Conservation (phyloP, 2,888 invertebrate genomes). For the Prosapia bicincta region DNA sequence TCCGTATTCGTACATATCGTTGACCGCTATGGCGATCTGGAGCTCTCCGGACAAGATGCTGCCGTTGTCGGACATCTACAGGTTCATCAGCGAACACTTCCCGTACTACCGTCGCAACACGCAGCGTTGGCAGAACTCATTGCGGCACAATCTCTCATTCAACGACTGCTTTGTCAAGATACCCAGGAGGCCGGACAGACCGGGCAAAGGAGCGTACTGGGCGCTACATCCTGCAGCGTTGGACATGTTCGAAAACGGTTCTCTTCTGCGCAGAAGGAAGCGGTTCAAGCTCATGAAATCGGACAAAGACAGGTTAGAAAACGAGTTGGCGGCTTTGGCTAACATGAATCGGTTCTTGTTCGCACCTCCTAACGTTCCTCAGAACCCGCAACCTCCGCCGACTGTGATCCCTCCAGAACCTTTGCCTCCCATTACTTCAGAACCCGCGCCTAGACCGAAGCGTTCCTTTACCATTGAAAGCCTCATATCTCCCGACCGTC, state of each 20-base stretch:
- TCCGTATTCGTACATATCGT: slow-evolving; percentile 97
- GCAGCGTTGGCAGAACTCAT: slow-evolving; percentile 71
- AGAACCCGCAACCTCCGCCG: slow-evolving; percentile 29
- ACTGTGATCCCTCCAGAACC: slow-evolving; percentile 3
- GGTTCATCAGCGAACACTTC: slow-evolving; percentile 89
- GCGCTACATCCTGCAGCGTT: slow-evolving; percentile 74
- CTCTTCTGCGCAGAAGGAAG: slow-evolving; percentile 71
- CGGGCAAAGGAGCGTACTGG: slow-evolving; percentile 85
- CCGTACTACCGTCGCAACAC: slow-evolving; percentile 84
- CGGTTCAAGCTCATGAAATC: slow-evolving; percentile 50
- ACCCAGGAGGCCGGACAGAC: slow-evolving; percentile 71
- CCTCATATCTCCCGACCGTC: slow-evolving; percentile 45
- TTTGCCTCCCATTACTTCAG: slow-evolving; percentile 36
- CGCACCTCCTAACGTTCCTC: slow-evolving; percentile 33
- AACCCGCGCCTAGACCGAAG: slow-evolving; percentile 34
- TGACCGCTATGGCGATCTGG: slow-evolving; percentile 99
- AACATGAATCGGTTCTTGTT: slow-evolving; percentile 34
- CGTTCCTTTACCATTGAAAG: slow-evolving; percentile 42
- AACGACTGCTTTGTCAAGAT: slow-evolving; percentile 96
- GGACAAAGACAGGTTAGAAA: slow-evolving; percentile 36
- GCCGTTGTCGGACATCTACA: slow-evolving; percentile 83
- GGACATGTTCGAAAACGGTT: slow-evolving; percentile 88
- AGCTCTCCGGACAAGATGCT: slow-evolving; percentile 96
- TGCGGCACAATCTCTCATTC: slow-evolving; percentile 91
- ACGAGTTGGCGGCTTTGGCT: slow-evolving; percentile 22